phyloP scores from a whole-genome alignment of 2,113 vertebrate genomes.

The Pelecanus crispus region DNA sequence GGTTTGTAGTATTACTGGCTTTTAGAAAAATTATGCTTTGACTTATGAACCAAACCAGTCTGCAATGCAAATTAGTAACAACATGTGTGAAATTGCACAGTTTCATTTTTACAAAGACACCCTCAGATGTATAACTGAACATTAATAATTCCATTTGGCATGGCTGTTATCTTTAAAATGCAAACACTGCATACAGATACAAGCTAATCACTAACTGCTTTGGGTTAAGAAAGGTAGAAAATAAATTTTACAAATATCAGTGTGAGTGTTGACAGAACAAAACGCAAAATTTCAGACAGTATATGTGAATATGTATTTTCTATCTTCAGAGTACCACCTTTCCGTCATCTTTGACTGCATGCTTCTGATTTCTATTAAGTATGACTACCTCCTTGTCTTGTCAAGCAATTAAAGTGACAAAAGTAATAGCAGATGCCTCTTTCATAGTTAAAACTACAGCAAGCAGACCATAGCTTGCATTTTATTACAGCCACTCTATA shows the following conservation, averaged over 20 bases:
- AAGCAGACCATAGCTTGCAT: not conserved
- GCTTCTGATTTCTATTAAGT: constrained; percentile 49
- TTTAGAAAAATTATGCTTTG: not conserved
- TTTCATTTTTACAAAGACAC: not conserved
- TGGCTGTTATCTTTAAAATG: not conserved
- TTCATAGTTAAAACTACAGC: not conserved
- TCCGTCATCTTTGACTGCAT: not conserved
- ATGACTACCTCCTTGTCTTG: constrained; percentile 50
- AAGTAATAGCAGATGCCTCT: constrained; percentile 58
- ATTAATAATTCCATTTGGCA: not conserved
- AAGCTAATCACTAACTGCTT: not conserved
- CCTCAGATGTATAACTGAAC: not conserved
- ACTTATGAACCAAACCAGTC: not conserved
- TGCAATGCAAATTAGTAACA: not conserved
- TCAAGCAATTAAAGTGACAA: constrained; percentile 52
- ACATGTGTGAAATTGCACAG: not conserved
- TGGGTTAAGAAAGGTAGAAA: not conserved
- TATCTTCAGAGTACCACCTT: not conserved
- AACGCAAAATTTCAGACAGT: not conserved
- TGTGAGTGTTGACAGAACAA: not conserved
- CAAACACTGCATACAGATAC: not conserved
- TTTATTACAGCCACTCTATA: constrained; percentile 23
- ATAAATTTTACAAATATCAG: not conserved
- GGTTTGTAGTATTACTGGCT: not conserved
- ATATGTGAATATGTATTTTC: not conserved